A percentile compares a stretch with the other conserved stretches of the same genome.
Conservation (phyloP, 2,797 vertebrate species). For the Neostethus bicornis region DNA sequence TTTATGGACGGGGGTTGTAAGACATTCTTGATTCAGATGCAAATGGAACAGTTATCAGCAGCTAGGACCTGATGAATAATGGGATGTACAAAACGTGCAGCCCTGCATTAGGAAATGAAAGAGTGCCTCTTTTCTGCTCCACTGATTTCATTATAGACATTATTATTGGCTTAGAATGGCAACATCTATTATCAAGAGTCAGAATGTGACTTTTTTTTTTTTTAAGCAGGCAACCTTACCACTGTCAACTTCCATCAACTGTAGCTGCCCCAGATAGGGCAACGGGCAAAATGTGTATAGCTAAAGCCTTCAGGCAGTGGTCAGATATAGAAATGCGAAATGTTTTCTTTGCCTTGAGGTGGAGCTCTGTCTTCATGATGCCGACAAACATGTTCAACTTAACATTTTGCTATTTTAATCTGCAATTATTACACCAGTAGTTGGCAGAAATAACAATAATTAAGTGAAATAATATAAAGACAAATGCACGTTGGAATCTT, state of each 20-base stretch:
- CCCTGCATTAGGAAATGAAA: slow-evolving; percentile 83
- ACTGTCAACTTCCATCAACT: slow-evolving; percentile 78
- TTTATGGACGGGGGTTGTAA: slow-evolving; percentile 62
- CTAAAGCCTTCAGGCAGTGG: slow-evolving; percentile 54
- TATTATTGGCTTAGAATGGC: slow-evolving; percentile 84
- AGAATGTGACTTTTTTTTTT: slow-evolving; percentile 62
- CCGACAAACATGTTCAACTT: slow-evolving; percentile 15
- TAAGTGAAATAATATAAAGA: neutral
- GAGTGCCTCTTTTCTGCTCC: slow-evolving; percentile 82
- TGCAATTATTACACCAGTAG: neutral
- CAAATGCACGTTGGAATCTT: neutral
- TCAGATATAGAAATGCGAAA: slow-evolving; percentile 50
- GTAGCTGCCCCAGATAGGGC: slow-evolving; percentile 67
- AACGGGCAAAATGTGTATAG: slow-evolving; percentile 52
- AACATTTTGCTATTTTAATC: slow-evolving; percentile 7
- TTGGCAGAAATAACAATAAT: slow-evolving; percentile 1
- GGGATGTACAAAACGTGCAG: slow-evolving; percentile 72
- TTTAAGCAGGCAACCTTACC: slow-evolving; percentile 71
- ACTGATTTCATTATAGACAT: slow-evolving; percentile 85
- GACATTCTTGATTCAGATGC: slow-evolving; percentile 82
- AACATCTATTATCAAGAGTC: slow-evolving; percentile 82
- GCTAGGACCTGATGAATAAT: slow-evolving; percentile 79
- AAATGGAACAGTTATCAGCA: slow-evolving; percentile 81
- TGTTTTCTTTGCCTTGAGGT: slow-evolving; percentile 45
- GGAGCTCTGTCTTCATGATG: slow-evolving; percentile 32